Percentiles rank a stretch among this genome's conserved stretches.
phyloP scores from a whole-genome alignment of 2,888 invertebrate genomes.

The Scaptomyza reducta region DNA sequence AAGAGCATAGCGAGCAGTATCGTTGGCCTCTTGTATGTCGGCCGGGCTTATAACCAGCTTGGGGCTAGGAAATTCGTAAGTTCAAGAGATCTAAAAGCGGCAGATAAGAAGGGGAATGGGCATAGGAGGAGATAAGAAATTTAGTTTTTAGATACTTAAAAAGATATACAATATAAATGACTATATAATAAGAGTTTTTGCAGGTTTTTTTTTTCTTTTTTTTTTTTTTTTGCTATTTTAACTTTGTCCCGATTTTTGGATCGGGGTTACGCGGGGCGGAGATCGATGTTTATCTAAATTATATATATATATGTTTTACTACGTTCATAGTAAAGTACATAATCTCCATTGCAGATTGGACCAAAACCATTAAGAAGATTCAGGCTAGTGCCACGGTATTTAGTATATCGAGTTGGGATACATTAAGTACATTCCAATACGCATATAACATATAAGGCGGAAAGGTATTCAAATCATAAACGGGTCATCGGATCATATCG shows the following conservation, averaged over 20 bases:
- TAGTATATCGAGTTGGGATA: conserved; percentile 28
- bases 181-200: conserved; percentile 13
- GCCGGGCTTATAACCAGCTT: conserved; percentile 9
- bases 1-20: conserved; percentile 20
- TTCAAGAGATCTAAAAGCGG: conserved; percentile 1
- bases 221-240: conserved; percentile 3
- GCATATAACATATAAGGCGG: conserved; percentile 42
- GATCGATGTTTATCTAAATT: conserved; percentile 19
- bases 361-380: conserved; percentile 84
- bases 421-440: conserved; percentile 48
- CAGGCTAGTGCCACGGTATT: conserved; percentile 81
- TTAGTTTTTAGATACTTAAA: conserved; percentile 5
- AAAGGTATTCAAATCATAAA: conserved; percentile 45
- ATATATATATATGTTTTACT: conserved; percentile 70
- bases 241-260: conserved; percentile 8
- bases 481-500: conserved; percentile 12
- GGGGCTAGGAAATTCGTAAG: neutral
- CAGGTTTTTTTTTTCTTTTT: neutral
- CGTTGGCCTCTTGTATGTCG: conserved; percentile 4
- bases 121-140: conserved; percentile 14
- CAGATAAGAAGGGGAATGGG: neutral
- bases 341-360: conserved; percentile 84
- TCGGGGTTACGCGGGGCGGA: conserved; percentile 6
- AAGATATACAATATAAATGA: conserved; percentile 23
- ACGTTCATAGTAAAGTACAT: conserved; percentile 84